Evolutionary conservation across 2,888 invertebrate genomes (phyloP).

Genomic region (Pterostichus niger): DNA sequence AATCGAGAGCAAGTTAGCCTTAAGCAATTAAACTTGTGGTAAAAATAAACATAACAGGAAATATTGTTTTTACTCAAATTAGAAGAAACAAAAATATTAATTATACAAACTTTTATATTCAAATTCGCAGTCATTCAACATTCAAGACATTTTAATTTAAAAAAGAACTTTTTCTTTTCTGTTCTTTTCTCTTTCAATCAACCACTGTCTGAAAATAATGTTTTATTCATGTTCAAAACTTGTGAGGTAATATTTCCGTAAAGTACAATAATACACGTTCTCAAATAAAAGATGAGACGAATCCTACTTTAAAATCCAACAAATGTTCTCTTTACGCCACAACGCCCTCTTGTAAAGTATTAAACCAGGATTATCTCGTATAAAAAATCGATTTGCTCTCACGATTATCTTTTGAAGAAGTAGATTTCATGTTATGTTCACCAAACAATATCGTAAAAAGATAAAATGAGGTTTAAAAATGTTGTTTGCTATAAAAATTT

Average conservation of each 20-base stretch:
- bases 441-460: conserved; percentile 14
- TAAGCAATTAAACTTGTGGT: conserved; percentile 7
- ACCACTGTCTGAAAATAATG: conserved; percentile 7
- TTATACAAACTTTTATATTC: not conserved
- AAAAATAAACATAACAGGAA: conserved; percentile 4
- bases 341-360: conserved; percentile 11
- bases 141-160: conserved; percentile 18
- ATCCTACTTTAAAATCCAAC: conserved; percentile 22
- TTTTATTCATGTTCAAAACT: conserved; percentile 10
- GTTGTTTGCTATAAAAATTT: conserved; percentile 5
- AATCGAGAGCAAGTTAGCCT: conserved; percentile 7
- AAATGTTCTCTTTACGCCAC: conserved; percentile 27
- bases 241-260: conserved; percentile 6
- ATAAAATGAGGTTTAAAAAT: conserved; percentile 18
- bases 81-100: not conserved
- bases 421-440: conserved; percentile 3
- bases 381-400: conserved; percentile 49
- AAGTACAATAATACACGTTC: conserved; percentile 16
- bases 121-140: not conserved
- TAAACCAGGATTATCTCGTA: conserved; percentile 34
- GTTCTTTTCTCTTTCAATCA: conserved; percentile 33
- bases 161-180: not conserved
- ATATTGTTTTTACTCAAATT: too few relatives aligned
- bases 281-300: conserved; percentile 33
- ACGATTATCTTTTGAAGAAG: conserved; percentile 29